Base-by-base conservation (phyloP, 2,888 invertebrate genomes). In the Tachina grossa region DNA sequence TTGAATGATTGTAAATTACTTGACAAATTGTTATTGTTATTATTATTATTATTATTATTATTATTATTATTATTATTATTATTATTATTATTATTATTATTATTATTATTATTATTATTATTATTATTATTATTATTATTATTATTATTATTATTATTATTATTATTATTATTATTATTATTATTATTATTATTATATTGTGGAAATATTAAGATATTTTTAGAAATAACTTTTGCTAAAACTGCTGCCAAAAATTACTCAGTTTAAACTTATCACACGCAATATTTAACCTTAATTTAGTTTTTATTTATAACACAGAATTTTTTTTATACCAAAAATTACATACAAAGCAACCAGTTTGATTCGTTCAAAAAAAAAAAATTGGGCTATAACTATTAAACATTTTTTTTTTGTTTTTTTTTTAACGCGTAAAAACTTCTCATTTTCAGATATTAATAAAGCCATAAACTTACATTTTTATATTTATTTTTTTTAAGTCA, bases 391-490 rank as follows among this genome's bases (percentile, higher is more conserved):
- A 57, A 59, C 57, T 19, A 77, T 41, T 57, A 57, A 76, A 31
- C 5, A 31, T 31, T 31, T 31, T 5, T 31, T 3, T 9, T 19
- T 47, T 22, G 16, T 13, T 55, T 39, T n/a, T 14, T 2, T 10
- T 39, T 49, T 22, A 9, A 45, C 43, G n/a, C 49, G 19, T 55
- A 66, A 47, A 66, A 45, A 10, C 8, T 45, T 47, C 14, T 45
- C 16, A 39, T 61, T 59, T 43, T 49, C 41, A 11, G 9, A 22
- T 10, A 55, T 83, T 83, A 79, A 85, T 85, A 76, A 83, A 85
- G 85, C 16, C 71, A 79, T 85, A 83, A 85, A 83, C 13, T 61
- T 83, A 31, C 59, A 72, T 43, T 65, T 43, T 65, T 69, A 65
- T 71, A 51, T 77, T 76, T 71, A 51, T 77, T 76, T 63, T 65